A percentile compares a stretch with the other conserved stretches of the same genome.
These are phyloP conservation scores for Nannoperca australis DNA, from an alignment of 2,797 vertebrate genomes.

Conservation along the genomic window DNA sequence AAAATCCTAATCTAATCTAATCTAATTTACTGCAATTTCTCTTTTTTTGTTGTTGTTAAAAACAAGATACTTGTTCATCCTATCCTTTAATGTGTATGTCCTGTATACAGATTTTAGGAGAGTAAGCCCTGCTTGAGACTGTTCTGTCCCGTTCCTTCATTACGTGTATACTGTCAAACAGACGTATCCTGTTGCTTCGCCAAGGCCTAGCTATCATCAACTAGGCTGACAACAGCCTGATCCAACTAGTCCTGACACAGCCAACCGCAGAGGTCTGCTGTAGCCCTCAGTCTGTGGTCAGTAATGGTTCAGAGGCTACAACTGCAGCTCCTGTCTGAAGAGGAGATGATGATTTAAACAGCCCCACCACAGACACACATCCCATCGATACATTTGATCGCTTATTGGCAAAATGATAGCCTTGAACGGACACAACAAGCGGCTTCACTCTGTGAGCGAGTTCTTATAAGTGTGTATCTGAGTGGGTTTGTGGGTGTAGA, in stretches of 20 bases:
- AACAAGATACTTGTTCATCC: not conserved
- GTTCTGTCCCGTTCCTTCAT: conserved; percentile 17
- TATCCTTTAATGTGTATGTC: not conserved
- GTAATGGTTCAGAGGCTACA: conserved; percentile 63
- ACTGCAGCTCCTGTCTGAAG: conserved; percentile 46
- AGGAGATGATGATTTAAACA: conserved; percentile 58
- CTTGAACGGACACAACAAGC: conserved; percentile 51
- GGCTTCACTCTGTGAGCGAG: conserved; percentile 34
- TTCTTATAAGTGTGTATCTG: conserved; percentile 29
- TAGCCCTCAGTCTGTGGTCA: conserved; percentile 74
- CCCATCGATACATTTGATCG: conserved; percentile 78
- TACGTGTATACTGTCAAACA: conserved; percentile 23
- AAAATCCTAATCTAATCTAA: conserved; percentile 1
- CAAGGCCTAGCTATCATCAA: conserved; percentile 45
- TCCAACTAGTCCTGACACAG: conserved; percentile 69
- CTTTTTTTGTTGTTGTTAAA: not conserved
- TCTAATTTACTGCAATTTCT: not conserved
- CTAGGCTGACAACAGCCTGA: conserved; percentile 52
- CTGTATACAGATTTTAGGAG: not conserved
- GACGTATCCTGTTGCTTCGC: conserved; percentile 56
- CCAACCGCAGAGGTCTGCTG: conserved; percentile 72
- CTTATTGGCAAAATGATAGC: conserved; percentile 75
- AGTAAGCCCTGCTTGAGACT: not conserved
- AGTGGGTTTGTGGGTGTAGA: conserved; percentile 44
- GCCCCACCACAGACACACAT: conserved; percentile 64